Base-by-base conservation (phyloP, 2,113 vertebrate genomes). In the Ia io region DNA sequence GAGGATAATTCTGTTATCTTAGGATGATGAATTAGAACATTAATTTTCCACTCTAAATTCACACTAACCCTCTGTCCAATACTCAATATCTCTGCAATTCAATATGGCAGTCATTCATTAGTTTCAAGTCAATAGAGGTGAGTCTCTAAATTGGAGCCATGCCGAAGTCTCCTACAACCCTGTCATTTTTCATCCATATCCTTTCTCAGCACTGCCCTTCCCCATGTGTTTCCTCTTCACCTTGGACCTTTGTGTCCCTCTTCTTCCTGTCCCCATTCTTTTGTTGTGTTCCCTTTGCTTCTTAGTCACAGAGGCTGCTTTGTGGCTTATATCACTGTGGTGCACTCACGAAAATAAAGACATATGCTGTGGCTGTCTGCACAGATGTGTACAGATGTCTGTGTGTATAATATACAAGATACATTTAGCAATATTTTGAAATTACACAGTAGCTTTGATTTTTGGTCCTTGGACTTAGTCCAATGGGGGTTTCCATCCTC, bases 171-270 rank as follows among this genome's bases (percentile, higher is more conserved):
- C 0, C 51, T 8, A 59, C 4, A 5, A 4, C 0, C 28, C 53
- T 51, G 35, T n/a, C 28, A 1, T 56, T 74, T 35, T 6, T 28
- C 42, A 9, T 17, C 13, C 0, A 0, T 1, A 6, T 5, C 35
- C 44, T 40, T 71, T 30, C 77, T 37, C 12, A 1, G 14, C 3
- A 0, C 7, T 47, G 35, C n/a, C 6, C 3, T 25, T 76, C 35
- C 32, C 11, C 3, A 0, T 3, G 6, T 12, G 1, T 6, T 51
- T 53, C 42, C 25, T 63, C 30, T 11, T 61, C 2, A 3, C 28
- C 17, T n/a, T 2, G 0, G 18, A 12, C 40, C 28, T n/a, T 63
- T 65, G 0, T 5, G 2, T 23, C 63, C n/a, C 37, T n/a, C 12
- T 51, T 90, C 37, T 70, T 53, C 44, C 28, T 23, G 2, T 3